Percentiles rank a stretch among this genome's conserved stretches.
These are phyloP conservation scores for Lophochroa leadbeateri DNA, from an alignment of 2,113 vertebrate species.

Conservation along the genomic window DNA sequence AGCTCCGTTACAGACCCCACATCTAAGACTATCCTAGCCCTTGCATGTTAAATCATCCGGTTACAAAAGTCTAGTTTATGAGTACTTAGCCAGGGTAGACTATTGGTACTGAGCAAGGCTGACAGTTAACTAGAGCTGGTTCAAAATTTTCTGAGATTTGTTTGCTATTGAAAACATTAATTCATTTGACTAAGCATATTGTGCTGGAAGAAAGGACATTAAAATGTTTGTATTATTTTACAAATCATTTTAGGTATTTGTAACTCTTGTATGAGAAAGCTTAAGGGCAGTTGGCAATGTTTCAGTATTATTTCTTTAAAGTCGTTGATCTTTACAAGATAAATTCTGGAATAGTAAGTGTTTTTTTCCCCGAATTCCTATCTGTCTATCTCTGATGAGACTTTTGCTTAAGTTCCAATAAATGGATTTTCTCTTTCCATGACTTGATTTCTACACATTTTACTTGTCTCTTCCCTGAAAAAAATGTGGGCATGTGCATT, in stretches of 20 bases:
- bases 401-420: not conserved
- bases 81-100: not conserved
- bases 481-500: not conserved
- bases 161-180: not conserved
- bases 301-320: not conserved
- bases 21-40: not conserved
- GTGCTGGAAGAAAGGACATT: not conserved
- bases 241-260: not conserved
- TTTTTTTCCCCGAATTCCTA: not conserved
- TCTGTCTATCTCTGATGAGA: not conserved
- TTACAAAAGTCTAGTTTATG: not conserved
- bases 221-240: not conserved
- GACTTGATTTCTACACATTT: not conserved
- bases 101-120: not conserved
- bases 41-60: not conserved
- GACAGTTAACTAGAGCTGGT: not conserved
- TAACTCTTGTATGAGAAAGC: not conserved
- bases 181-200: not conserved
- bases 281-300: rapidly evolving
- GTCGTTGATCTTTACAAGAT: not conserved
- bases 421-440: not conserved
- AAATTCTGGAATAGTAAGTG: not conserved
- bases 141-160: not conserved
- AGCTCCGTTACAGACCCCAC: not conserved
- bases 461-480: not conserved